These are phyloP conservation scores for Tridacna gigas DNA, from an alignment of 2,888 invertebrate genomes.

Conservation along the genomic window DNA sequence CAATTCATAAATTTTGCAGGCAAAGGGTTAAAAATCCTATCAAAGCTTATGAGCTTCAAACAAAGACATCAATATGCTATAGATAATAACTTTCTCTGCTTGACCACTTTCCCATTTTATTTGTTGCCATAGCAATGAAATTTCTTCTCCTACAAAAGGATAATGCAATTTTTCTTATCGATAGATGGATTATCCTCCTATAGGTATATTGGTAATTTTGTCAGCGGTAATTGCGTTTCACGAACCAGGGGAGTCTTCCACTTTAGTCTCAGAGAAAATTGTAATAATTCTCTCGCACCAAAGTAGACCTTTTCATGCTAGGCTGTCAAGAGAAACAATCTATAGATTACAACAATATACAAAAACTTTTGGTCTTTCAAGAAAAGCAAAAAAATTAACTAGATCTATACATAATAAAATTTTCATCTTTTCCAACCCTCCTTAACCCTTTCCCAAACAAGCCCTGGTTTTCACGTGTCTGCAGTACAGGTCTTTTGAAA, in stretches of 20 bases:
- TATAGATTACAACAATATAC: too few species aligned
- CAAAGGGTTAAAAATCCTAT: background rate
- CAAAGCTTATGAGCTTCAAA: background rate
- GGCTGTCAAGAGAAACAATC: too few species aligned
- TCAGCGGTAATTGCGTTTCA: constrained; percentile 19
- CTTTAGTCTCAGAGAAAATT: background rate
- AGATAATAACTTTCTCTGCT: constrained; percentile 28
- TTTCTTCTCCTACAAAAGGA: constrained; percentile 10
- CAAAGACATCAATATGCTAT: constrained; percentile 21
- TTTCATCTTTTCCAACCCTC: background rate
- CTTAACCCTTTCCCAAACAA: background rate
- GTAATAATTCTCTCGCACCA: too few species aligned
- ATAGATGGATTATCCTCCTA: constrained; percentile 18
- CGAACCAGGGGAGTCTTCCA: constrained; percentile 1
- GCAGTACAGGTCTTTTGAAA: background rate
- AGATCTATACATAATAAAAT: background rate
- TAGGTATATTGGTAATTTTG: constrained; percentile 31
- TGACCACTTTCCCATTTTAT: constrained; percentile 16
- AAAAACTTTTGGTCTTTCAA: too few species aligned
- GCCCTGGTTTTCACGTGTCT: background rate
- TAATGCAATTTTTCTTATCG: constrained; percentile 26
- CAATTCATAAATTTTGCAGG: too few species aligned
- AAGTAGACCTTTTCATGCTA: too few species aligned
- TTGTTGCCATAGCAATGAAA: constrained; percentile 26
- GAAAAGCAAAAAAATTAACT: background rate